These are phyloP conservation scores for Nothocercus julius DNA, from an alignment of 2,113 vertebrate genomes.

Conservation along the genomic window DNA sequence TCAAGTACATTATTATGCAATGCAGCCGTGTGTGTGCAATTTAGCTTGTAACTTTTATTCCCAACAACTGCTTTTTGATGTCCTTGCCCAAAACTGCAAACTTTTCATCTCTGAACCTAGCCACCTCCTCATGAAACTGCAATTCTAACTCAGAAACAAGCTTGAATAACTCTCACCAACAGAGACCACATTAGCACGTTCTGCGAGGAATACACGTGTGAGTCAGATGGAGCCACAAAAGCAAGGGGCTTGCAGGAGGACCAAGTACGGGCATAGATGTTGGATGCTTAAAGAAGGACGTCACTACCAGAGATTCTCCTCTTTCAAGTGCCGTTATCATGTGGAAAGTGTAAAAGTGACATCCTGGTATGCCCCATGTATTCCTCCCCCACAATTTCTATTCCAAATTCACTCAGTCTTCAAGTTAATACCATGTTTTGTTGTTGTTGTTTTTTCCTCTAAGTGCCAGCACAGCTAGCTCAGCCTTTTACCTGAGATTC, in stretches of 20 bases:
- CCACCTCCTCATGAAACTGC: neutral
- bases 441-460: neutral
- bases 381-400: conserved; percentile 60
- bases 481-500: conserved; percentile 67
- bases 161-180: conserved; percentile 19
- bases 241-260: conserved; percentile 1
- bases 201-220: conserved; percentile 2
- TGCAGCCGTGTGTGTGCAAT: neutral
- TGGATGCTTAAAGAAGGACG: conserved; percentile 30
- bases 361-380: conserved; percentile 54
- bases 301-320: conserved; percentile 57
- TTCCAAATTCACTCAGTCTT: conserved; percentile 66
- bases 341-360: conserved; percentile 61
- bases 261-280: neutral
- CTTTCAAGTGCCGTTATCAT: conserved; percentile 62
- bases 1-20: neutral
- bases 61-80: neutral
- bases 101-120: neutral
- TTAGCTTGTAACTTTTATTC: neutral
- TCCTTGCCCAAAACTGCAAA: neutral
- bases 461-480: conserved; percentile 60
- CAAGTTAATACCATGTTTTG: conserved; percentile 58
- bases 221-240: conserved; percentile 18
- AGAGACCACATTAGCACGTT: neutral
- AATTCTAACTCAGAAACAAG: conserved; percentile 13